Base-by-base conservation (phyloP, 2,113 vertebrate genomes). In the Pandion haliaetus region DNA sequence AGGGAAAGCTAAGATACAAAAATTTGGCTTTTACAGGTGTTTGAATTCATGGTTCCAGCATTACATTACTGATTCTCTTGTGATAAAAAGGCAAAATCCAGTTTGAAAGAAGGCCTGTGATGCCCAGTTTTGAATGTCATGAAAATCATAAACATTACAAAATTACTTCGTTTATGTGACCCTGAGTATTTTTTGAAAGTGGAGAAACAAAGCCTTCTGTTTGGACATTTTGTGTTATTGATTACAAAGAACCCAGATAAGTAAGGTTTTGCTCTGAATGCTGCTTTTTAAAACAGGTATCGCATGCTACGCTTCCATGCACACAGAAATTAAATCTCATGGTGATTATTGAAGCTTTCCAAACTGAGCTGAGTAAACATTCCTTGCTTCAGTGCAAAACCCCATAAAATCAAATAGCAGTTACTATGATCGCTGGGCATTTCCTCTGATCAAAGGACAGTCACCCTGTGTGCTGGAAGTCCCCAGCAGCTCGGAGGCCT, bases 271-370 rank as follows among this genome's bases (percentile, higher is more conserved):
- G 32, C 59, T 83, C 61, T 65, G 62, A 96, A 86, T 61, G 45
- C 4, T 42, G 73, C 82, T 81, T 94, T 65, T 91, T 83, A 29
- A 83, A 91, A 90, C 49, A 94, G 55, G 23, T 71, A 62, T 88
- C 12, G 2, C 50, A 59, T 77, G 42, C 54, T 82, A 66, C 8
- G 42, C 82, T 80, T 93, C 92, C 57, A 29, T 42, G 40, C 58
- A 92, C 85, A 88, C 44, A 93, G 79, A 93, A 95, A 94, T 93
- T 82, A 92, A 85, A 93, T 86, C 92, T 91, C 71, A 10, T 77
- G 24, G 73, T 86, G 83, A 92, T 91, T 91, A 90, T n/a, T 88
- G 58, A 90, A 93, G 71, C 58, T 90, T 90, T 94, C 62, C 45
- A 44, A 87, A 82, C 49, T 36, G 42, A 92, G 78, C 50, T 92